These are phyloP conservation scores for Aphis gossypii DNA, from an alignment of 1,140 invertebrate species.

Conservation along the genomic window DNA sequence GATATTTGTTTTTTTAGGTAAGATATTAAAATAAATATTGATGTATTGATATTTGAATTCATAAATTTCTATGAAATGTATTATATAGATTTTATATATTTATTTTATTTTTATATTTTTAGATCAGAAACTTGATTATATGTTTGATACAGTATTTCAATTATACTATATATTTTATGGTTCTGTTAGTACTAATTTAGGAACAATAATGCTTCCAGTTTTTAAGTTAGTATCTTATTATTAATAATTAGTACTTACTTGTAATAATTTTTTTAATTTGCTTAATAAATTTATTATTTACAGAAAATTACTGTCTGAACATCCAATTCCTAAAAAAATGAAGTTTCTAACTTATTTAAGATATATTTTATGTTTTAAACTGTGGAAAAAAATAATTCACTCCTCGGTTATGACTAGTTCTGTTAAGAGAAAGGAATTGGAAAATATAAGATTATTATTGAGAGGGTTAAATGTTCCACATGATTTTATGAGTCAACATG, in stretches of 20 bases:
- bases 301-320: conserved; percentile 33
- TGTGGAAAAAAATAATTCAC: conserved; percentile 40
- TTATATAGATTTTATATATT: background rate
- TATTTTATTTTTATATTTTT: conserved; percentile 7
- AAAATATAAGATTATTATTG: conserved; percentile 15
- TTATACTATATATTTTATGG: conserved; percentile 50
- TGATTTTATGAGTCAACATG: conserved; percentile 41
- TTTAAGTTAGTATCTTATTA: conserved; percentile 35
- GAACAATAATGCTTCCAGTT: conserved; percentile 45
- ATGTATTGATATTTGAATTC: background rate
- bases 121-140: conserved; percentile 49
- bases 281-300: background rate
- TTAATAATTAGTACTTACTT: background rate
- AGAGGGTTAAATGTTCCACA: conserved; percentile 33
- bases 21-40: background rate
- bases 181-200: background rate
- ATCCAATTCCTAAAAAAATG: conserved; percentile 20
- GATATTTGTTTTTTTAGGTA: conserved; percentile 40
- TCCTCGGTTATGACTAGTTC: background rate
- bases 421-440: conserved; percentile 40
- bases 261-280: background rate
- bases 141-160: conserved; percentile 54
- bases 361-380: conserved; percentile 50
- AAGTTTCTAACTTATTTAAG: conserved; percentile 46
- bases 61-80: background rate